phyloP scores from a whole-genome alignment of 2,888 invertebrate species.

The Standfussiana lucernea region DNA sequence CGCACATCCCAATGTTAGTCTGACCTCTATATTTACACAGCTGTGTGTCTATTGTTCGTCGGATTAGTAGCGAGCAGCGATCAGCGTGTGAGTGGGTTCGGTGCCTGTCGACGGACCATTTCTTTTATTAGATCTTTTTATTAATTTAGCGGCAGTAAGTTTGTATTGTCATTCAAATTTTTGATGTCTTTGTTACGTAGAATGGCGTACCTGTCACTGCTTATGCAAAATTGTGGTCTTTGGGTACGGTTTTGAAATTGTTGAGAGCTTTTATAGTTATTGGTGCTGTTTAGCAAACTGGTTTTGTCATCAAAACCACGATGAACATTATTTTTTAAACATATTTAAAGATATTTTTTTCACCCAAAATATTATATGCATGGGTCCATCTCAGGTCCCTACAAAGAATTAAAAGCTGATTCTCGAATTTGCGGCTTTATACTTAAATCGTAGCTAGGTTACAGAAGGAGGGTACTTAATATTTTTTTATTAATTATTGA shows the following conservation, averaged over 20 bases:
- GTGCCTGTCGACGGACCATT: constrained; percentile 33
- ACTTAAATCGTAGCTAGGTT: not conserved
- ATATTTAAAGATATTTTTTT: not conserved
- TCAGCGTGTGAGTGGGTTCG: constrained; percentile 70
- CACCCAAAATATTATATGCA: not conserved
- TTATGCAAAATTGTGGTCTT: constrained; percentile 48
- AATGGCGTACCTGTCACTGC: constrained; percentile 26
- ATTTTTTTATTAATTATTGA: too few relatives aligned
- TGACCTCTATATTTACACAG: constrained; percentile 75
- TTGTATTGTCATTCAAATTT: constrained; percentile 53
- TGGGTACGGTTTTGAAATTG: constrained; percentile 8
- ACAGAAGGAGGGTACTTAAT: too few relatives aligned
- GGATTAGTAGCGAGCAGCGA: constrained; percentile 72
- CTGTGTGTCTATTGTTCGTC: constrained; percentile 70
- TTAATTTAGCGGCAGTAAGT: constrained; percentile 30
- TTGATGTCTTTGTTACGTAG: constrained; percentile 25
- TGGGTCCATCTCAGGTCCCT: not conserved
- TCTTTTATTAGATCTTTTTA: constrained; percentile 43
- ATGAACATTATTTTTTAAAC: not conserved
- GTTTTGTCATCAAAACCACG: not conserved
- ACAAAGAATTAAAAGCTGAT: not conserved
- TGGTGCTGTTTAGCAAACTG: not conserved
- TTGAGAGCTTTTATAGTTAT: constrained; percentile 24
- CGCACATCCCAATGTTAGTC: constrained; percentile 44
- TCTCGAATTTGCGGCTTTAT: not conserved